Evolutionary conservation across 1,140 invertebrate genomes (phyloP).

Genomic region (Pseudomyrmex concolor): DNA sequence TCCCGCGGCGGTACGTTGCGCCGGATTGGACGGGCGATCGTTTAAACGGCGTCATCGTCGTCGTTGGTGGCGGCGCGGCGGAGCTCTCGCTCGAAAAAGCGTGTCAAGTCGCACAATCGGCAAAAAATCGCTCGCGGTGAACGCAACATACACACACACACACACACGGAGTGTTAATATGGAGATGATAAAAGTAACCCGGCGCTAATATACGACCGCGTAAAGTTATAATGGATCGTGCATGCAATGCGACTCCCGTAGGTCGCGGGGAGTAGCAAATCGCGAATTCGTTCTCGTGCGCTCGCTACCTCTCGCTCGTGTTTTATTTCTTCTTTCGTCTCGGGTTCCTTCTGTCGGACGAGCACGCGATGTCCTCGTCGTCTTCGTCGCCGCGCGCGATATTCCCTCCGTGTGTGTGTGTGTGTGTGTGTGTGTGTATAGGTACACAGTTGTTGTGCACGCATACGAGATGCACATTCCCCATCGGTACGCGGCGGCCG

Average conservation of each 20-base stretch:
- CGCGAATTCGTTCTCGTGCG: conserved; percentile 23
- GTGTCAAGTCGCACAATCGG: conserved; percentile 11
- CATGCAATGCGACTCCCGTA: conserved; percentile 42
- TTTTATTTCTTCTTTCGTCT: neutral
- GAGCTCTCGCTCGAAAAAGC: conserved; percentile 8
- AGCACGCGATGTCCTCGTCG: conserved; percentile 37
- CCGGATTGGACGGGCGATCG: conserved; percentile 10
- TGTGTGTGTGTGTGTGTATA: conserved; percentile 38
- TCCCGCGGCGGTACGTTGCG: neutral
- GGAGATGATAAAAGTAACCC: conserved; percentile 59
- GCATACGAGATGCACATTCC: conserved; percentile 43
- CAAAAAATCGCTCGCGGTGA: conserved; percentile 1
- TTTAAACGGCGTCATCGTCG: neutral
- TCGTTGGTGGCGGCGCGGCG: too few relatives aligned
- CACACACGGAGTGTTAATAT: conserved; percentile 49
- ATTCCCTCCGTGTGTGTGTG: conserved; percentile 34
- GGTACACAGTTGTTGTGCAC: neutral
- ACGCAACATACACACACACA: neutral
- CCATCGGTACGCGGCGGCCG: conserved; percentile 45
- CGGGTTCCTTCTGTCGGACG: conserved; percentile 1
- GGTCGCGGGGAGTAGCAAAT: neutral
- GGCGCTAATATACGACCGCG: conserved; percentile 48
- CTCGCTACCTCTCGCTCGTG: neutral
- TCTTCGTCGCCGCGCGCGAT: conserved; percentile 34
- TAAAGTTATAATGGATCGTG: conserved; percentile 48